Percentiles rank a stretch among this genome's conserved stretches.
Conservation (phyloP, 92 coral and sea anemone species). For the Virgularia gustaviana region DNA sequence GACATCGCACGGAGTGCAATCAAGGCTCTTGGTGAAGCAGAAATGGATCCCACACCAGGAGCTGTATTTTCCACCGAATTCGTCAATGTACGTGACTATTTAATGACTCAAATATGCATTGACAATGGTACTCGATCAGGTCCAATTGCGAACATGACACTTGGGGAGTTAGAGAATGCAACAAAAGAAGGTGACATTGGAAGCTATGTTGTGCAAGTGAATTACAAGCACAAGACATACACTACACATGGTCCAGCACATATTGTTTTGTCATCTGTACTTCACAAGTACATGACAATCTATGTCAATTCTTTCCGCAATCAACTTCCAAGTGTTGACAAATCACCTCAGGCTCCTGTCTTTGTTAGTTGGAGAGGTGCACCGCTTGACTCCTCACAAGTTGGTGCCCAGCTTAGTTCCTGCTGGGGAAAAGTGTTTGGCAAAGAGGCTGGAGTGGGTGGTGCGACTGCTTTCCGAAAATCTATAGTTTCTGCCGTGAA, state of each 20-base stretch:
- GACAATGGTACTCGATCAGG: background rate
- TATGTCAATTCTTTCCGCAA: background rate
- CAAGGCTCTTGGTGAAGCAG: too few relatives aligned
- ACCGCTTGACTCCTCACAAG: background rate
- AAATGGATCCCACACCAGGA: too few relatives aligned
- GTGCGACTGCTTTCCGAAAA: background rate
- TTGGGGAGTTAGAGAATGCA: background rate
- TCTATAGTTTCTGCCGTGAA: background rate
- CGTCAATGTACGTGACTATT: background rate
- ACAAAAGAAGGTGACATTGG: background rate
- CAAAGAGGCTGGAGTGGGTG: background rate
- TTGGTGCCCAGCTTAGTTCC: background rate
- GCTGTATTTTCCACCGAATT: too few relatives aligned
- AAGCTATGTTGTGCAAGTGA: background rate
- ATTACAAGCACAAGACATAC: background rate
- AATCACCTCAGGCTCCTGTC: background rate
- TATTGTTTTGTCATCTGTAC: background rate
- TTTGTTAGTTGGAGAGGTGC: background rate
- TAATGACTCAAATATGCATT: background rate
- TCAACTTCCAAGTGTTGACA: background rate
- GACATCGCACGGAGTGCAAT: too few relatives aligned
- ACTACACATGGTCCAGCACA: background rate
- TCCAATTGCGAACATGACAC: background rate
- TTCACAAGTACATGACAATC: background rate
- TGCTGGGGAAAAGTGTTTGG: constrained; percentile 1